Evolutionary conservation across 2,113 vertebrate genomes (phyloP).

Genomic region (Prunella himalayana): DNA sequence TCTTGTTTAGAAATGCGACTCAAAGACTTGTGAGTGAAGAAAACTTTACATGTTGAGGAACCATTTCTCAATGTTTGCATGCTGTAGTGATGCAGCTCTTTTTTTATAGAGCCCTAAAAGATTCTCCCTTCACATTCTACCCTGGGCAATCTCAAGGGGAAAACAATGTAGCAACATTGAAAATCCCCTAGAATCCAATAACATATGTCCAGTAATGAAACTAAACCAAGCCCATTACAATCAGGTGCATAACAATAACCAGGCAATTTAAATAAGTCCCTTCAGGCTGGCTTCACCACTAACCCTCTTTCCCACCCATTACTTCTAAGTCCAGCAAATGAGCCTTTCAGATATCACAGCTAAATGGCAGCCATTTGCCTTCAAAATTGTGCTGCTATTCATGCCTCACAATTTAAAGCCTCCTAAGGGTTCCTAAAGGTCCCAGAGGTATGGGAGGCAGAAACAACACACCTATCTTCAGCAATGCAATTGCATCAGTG

Average conservation of each 20-base stretch:
- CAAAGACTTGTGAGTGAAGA: background rate
- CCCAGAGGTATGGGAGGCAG: background rate
- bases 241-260: background rate
- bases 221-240: background rate
- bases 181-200: background rate
- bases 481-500: background rate
- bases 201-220: background rate
- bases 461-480: background rate
- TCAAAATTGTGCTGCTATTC: background rate
- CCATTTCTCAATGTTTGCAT: background rate
- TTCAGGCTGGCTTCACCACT: background rate
- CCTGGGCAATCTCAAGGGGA: background rate
- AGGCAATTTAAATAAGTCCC: background rate
- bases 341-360: background rate
- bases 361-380: conserved; percentile 24
- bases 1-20: background rate
- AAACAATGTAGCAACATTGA: background rate
- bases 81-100: background rate
- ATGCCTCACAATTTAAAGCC: background rate
- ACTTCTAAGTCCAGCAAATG: background rate
- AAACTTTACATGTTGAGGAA: background rate
- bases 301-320: background rate
- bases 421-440: conserved; percentile 3
- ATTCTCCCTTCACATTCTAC: background rate
- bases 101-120: background rate